Evolutionary conservation across 2,888 invertebrate genomes (phyloP), one percentile per base, ranked within the genome.

Genomic region (Cerastis leucographa): DNA sequence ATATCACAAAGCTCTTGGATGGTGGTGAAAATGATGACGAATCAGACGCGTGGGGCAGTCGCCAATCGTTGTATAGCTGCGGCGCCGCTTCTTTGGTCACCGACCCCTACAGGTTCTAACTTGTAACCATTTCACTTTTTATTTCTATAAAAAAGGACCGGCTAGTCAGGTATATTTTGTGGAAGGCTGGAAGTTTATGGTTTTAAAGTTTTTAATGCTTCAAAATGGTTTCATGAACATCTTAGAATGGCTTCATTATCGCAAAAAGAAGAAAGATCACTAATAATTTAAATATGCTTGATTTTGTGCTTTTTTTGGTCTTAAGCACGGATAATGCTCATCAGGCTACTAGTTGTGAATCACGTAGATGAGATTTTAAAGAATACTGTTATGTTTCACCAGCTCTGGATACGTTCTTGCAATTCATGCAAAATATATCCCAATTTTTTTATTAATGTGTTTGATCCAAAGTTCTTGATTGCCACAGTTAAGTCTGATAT

Each of bases 61-160:
- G 93, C 93, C 93, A 91, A 92, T 89, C 90, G 90, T 86, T 85
- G 88, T 87, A 90, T 90, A 90, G 88, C 86, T 87, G 89, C 82
- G 82, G 80, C 84, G 83, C 76, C 83, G 83, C 80, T 81, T 79
- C 83, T 91, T 92, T 95, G 96, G 96, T 96, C 96, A 95, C 92
- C 94, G 96, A 96, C 96, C 96, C 91, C 94, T 78, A 62, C 96
- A 95, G 95, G 96, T 96, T 95, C 93, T 90, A 92, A 95, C 96
- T 94, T 95, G 96, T 93, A 95, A 94, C 94, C 94, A 92, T 95
- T 96, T 96, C 95, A 95, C 95, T 96, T 96, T 95, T 95, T 94
- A 93, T 93, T 93, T 91, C 85, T 84, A 88, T 86, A 83, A 80
- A 82, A 79, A 84, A 83, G 88, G 86, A 87, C 83, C 68, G 73